These are phyloP conservation scores for Diorhabda elongata DNA, from an alignment of 1,140 invertebrate species.

Conservation along the genomic window DNA sequence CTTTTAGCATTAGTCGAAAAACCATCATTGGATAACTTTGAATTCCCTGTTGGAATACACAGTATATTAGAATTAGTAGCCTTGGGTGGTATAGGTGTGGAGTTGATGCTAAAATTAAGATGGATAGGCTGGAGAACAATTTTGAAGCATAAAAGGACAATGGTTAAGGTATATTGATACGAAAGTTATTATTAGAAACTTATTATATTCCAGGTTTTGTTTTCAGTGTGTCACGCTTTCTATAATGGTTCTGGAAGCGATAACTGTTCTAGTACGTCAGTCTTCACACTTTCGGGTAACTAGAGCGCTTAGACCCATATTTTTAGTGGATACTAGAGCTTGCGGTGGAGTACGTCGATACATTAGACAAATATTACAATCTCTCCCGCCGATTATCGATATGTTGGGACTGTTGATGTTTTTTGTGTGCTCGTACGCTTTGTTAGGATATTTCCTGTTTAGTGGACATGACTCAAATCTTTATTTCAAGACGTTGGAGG, in stretches of 20 bases:
- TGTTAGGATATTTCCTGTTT: conserved; percentile 82
- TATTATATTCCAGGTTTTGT: background rate
- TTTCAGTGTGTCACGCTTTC: conserved; percentile 69
- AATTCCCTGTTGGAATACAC: conserved; percentile 72
- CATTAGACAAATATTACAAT: conserved; percentile 75
- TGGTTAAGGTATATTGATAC: conserved; percentile 63
- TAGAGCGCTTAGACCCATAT: conserved; percentile 81
- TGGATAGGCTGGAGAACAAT: conserved; percentile 85
- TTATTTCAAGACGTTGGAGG: conserved; percentile 73
- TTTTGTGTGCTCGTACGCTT: conserved; percentile 79
- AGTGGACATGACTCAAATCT: conserved; percentile 65
- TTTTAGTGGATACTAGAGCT: conserved; percentile 82
- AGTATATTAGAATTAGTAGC: conserved; percentile 79
- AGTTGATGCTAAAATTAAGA: conserved; percentile 74
- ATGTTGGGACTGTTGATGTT: conserved; percentile 83
- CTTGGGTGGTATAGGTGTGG: conserved; percentile 70
- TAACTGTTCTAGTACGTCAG: conserved; percentile 76
- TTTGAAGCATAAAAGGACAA: conserved; percentile 67
- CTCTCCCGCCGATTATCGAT: conserved; percentile 82
- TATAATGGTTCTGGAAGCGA: conserved; percentile 82
- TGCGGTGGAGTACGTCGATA: conserved; percentile 70
- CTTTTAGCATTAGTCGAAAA: conserved; percentile 77
- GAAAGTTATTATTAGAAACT: background rate
- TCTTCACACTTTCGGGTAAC: conserved; percentile 85
- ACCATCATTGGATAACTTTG: conserved; percentile 63